Evolutionary conservation across 2,888 invertebrate species (phyloP).

Genomic region (Metallyticus violacea): DNA sequence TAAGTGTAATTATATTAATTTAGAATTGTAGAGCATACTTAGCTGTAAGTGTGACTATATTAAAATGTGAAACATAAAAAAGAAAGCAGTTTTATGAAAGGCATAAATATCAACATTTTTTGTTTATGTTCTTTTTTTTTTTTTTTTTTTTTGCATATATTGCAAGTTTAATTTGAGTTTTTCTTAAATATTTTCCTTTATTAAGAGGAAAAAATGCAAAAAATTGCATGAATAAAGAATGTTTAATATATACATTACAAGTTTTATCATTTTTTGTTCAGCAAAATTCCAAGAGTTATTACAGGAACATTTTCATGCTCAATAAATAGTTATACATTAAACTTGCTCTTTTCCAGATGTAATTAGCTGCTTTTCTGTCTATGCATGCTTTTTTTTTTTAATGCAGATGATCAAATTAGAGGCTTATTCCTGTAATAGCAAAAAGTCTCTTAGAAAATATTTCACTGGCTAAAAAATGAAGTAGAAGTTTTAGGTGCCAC

Average conservation of each 20-base stretch:
- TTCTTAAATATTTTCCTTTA: not conserved
- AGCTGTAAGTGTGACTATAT: not conserved
- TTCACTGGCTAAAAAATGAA: too few relatives aligned
- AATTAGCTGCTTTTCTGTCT: not conserved
- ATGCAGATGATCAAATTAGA: too few relatives aligned
- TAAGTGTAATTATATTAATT: not conserved
- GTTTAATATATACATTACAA: not conserved
- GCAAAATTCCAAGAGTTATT: not conserved
- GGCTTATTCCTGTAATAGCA: too few relatives aligned
- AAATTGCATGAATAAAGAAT: not conserved
- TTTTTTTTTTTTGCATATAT: not conserved
- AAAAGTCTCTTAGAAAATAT: too few relatives aligned
- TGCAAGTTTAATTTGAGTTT: not conserved
- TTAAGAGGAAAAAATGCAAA: not conserved
- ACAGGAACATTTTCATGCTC: not conserved
- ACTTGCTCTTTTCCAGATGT: not conserved
- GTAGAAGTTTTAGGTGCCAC: too few relatives aligned
- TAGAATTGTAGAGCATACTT: not conserved
- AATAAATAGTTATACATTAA: not conserved
- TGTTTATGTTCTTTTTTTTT: too few relatives aligned
- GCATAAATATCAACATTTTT: not conserved
- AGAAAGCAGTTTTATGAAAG: not conserved
- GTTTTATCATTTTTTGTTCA: not conserved
- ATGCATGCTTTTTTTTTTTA: too few relatives aligned
- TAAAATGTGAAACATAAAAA: not conserved